Conservation (phyloP, 2,797 vertebrate species). For the Buphagus erythrorhynchus region DNA sequence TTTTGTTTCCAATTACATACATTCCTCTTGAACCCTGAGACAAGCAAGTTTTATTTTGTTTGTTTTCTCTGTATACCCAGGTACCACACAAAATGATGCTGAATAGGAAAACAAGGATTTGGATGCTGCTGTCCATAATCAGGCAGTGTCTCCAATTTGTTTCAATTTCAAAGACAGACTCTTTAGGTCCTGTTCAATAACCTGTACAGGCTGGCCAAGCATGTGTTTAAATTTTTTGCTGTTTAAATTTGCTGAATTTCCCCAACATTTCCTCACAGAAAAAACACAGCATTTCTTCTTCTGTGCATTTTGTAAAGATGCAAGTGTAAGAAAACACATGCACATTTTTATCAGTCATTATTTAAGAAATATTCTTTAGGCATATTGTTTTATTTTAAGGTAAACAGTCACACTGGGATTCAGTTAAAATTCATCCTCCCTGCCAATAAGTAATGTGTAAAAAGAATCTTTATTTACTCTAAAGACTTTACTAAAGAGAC, state of each 20-base stretch:
- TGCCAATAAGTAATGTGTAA: neutral
- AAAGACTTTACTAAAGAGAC: neutral
- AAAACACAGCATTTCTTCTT: neutral
- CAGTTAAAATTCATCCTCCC: neutral
- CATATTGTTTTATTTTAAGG: neutral
- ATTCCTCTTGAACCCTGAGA: neutral
- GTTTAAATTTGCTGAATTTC: neutral
- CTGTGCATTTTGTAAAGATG: neutral
- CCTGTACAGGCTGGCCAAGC: neutral
- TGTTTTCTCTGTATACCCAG: neutral
- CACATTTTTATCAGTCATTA: neutral
- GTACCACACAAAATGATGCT: neutral
- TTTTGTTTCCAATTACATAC: neutral
- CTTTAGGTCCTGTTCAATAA: neutral
- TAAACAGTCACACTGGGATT: neutral
- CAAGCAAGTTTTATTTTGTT: neutral
- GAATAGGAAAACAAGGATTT: neutral
- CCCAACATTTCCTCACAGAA: neutral
- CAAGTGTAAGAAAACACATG: neutral
- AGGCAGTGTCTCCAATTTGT: neutral
- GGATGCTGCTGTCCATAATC: neutral
- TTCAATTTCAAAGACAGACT: neutral
- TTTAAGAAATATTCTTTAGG: neutral
- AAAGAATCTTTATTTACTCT: neutral
- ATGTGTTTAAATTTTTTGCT: neutral